Conservation (phyloP, 1,140 invertebrate species). For the Drosophila carrolli region DNA sequence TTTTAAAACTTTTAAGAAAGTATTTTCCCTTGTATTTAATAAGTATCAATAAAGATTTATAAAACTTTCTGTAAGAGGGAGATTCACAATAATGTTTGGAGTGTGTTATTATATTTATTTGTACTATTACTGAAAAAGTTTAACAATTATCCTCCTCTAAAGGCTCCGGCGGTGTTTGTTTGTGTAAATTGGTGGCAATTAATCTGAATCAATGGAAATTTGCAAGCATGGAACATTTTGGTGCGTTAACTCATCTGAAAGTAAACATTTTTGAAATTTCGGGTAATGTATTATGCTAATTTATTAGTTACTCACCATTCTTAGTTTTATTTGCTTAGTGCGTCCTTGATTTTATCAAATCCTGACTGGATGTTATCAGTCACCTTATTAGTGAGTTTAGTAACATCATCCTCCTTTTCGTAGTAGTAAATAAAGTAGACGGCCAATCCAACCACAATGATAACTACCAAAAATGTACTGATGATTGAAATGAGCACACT, state of each 20-base stretch:
- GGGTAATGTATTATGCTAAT: neutral
- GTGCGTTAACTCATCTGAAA: constrained; percentile 15
- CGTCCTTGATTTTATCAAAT: constrained; percentile 57
- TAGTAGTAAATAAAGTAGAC: constrained; percentile 72
- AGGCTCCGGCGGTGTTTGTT: constrained; percentile 31
- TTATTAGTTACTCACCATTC: neutral
- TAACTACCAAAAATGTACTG: constrained; percentile 71
- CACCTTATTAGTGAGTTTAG: constrained; percentile 48
- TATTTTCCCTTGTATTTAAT: constrained; percentile 13
- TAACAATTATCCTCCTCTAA: constrained; percentile 34
- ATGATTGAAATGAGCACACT: constrained; percentile 71
- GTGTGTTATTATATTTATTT: constrained; percentile 26
- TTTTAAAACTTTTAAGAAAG: constrained; percentile 3
- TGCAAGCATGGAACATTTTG: constrained; percentile 28
- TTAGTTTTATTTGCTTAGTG: constrained; percentile 22
- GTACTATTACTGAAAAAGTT: constrained; percentile 31
- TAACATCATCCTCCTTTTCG: constrained; percentile 57
- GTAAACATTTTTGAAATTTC: neutral
- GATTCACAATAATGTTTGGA: constrained; percentile 32
- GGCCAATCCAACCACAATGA: constrained; percentile 64
- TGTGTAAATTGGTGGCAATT: constrained; percentile 39
- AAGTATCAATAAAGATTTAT: constrained; percentile 20
- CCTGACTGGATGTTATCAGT: constrained; percentile 44
- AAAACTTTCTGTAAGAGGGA: constrained; percentile 26
- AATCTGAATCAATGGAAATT: constrained; percentile 29